Percentiles rank a stretch among this genome's conserved stretches.
Conservation (phyloP, 2,113 vertebrate species). For the Amblyornis subalaris region DNA sequence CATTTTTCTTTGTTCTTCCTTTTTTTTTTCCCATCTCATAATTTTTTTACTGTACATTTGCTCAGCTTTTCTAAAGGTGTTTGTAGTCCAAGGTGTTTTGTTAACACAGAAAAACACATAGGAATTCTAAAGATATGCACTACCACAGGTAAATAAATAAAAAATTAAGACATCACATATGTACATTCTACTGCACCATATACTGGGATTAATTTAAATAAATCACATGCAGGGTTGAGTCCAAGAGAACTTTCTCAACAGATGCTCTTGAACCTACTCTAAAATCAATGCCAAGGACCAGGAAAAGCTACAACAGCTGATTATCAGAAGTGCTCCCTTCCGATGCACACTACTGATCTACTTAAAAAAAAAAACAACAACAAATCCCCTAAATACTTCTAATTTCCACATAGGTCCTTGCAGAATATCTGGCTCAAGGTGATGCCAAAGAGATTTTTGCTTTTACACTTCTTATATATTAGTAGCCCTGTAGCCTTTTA, state of each 20-base stretch:
- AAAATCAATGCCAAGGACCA: background rate
- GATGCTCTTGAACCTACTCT: background rate
- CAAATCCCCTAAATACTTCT: background rate
- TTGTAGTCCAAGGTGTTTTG: background rate
- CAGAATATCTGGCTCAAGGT: background rate
- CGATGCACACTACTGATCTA: background rate
- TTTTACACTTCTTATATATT: too few species aligned
- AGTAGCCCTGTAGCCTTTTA: too few species aligned
- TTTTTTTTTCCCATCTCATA: background rate
- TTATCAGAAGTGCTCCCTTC: background rate
- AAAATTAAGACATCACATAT: background rate
- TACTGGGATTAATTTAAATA: background rate
- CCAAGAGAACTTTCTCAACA: background rate
- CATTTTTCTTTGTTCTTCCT: background rate
- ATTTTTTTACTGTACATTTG: background rate
- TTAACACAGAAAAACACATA: background rate
- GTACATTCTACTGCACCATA: background rate
- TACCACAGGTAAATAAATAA: background rate
- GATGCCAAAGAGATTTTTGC: too few species aligned
- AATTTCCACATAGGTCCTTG: background rate
- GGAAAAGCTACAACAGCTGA: background rate
- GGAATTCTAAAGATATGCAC: background rate
- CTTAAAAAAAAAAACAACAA: background rate
- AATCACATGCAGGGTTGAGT: background rate
- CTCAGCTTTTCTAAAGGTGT: background rate